Conservation (phyloP, 2,888 invertebrate genomes). For the Campoplex capitator region DNA sequence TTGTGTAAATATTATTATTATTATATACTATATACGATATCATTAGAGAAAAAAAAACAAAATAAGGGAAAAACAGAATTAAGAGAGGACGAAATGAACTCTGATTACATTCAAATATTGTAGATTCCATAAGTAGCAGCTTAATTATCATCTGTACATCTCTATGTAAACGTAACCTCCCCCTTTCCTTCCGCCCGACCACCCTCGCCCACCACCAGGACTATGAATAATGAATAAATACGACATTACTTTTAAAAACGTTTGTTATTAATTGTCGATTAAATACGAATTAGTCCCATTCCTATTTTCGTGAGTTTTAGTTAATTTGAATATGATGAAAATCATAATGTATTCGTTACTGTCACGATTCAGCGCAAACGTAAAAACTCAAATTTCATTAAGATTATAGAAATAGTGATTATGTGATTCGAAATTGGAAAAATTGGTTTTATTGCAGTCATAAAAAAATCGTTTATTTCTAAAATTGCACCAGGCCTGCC, state of each 20-base stretch:
- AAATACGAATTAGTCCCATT: background rate
- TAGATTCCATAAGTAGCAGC: slow-evolving; percentile 78
- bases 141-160: slow-evolving; percentile 82
- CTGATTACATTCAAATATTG: slow-evolving; percentile 78
- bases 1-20: slow-evolving; percentile 81
- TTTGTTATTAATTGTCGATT: background rate
- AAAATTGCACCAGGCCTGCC: too few relatives aligned
- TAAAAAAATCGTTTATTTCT: too few relatives aligned
- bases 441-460: too few relatives aligned
- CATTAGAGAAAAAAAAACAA: slow-evolving; percentile 70
- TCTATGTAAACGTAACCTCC: slow-evolving; percentile 80
- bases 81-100: slow-evolving; percentile 66
- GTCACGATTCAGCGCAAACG: too few relatives aligned
- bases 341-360: too few relatives aligned
- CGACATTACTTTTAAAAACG: slow-evolving; percentile 78
- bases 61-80: slow-evolving; percentile 3
- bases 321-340: too few relatives aligned
- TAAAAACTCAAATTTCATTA: too few relatives aligned
- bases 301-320: background rate
- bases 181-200: background rate
- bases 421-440: too few relatives aligned
- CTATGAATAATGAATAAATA: slow-evolving; percentile 79
- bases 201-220: slow-evolving; percentile 73
- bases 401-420: too few relatives aligned
- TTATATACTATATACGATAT: slow-evolving; percentile 74